A percentile compares a stretch with the other conserved stretches of the same genome.
These are phyloP conservation scores for Okapia johnstoni DNA, from an alignment of 2,113 vertebrate genomes.

Conservation along the genomic window DNA sequence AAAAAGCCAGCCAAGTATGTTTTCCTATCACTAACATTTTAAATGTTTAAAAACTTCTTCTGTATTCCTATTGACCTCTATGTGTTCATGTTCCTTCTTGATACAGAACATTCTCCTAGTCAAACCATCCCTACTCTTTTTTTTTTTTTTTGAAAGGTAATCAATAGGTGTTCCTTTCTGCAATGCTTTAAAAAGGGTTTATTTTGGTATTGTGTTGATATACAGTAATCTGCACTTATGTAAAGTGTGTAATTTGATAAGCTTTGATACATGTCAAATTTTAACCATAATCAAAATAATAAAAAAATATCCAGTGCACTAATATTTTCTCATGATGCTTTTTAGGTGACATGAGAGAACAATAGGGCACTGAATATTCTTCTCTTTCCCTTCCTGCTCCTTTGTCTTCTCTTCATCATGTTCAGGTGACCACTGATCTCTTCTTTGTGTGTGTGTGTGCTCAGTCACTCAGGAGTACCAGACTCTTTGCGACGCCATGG, in stretches of 20 bases:
- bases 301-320: background rate
- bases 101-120: background rate
- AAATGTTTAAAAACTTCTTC: background rate
- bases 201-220: background rate
- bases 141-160: background rate
- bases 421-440: background rate
- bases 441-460: background rate
- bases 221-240: background rate
- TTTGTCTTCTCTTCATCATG: background rate
- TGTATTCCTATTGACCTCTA: background rate
- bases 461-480: background rate
- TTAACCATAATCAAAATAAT: background rate
- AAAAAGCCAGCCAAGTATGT: background rate
- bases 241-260: background rate
- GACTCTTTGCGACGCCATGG: background rate
- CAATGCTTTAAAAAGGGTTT: background rate
- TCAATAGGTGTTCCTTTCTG: background rate
- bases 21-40: background rate
- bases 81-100: background rate
- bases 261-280: background rate
- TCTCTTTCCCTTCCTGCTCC: background rate
- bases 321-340: background rate
- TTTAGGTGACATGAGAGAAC: background rate
- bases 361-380: background rate
- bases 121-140: background rate